Base-by-base conservation (phyloP, 2,113 vertebrate genomes). In the Chionodraco myersi region DNA sequence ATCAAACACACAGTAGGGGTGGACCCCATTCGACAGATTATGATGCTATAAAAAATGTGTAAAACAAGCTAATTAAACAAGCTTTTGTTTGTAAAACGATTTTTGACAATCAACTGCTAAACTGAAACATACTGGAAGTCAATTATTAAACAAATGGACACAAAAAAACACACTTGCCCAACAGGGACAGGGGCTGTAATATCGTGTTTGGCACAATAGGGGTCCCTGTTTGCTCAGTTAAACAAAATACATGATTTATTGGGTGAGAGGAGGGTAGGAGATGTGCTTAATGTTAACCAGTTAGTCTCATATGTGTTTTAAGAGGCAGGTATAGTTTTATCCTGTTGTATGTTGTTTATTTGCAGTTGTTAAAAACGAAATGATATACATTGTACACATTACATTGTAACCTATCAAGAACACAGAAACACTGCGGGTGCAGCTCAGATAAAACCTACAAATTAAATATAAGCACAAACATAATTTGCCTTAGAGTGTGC, bases 141-240 rank as follows among this genome's bases (percentile, higher is more conserved):
- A 57, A 13, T 10, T 26, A 26, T 5, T 3, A 56, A 56, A 10
- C n/a, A 7, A 23, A 11, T 15, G 23, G n/a, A 23, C n/a, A 23
- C 8, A 21, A 51, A n/a, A 2, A 21, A 51, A 26, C 9, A 26
- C 3, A 10, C 10, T 41, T 41, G 8, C 21, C 10, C 6, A 51
- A 12, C 11, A 2, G 18, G 34, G 9, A 45, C 12, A 45, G 2
- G 14, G 41, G 6, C 5, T 75, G 81, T 76, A 56, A 1, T 4
- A 7, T 3, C 23, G 10, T 1, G 0, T 64, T 73, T 14, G 1
- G 51, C 16, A 14, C 90, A 54, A 70, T 63, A 87, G 90, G 72
- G 74, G 90, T 56, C 85, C 23, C 54, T 91, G 76, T 92, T 84
- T 71, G 36, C 60, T 72, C 56, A 82, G 9, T 63, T 79, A 53